Percentiles rank a stretch among this genome's conserved stretches.
Evolutionary conservation across 2,888 invertebrate genomes (phyloP).

Genomic region (Serrognathus titanus): DNA sequence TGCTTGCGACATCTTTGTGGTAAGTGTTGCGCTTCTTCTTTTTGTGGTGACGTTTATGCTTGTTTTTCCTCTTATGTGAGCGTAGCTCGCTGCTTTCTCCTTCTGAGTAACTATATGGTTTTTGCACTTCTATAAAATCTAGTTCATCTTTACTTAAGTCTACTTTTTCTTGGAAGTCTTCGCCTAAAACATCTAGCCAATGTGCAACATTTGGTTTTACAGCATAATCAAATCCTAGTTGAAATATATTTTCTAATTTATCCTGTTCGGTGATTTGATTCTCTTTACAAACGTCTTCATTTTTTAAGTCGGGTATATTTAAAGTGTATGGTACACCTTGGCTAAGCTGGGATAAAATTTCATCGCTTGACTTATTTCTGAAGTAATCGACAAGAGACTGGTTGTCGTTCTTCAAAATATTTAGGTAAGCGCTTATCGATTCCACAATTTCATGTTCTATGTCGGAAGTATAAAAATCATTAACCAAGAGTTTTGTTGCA

Average conservation of each 20-base stretch:
- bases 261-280: background rate
- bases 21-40: background rate
- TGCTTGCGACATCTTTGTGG: background rate
- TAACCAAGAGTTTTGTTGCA: slow-evolving; percentile 31
- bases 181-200: slow-evolving; percentile 30
- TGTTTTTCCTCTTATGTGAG: background rate
- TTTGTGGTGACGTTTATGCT: background rate
- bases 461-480: slow-evolving; percentile 16
- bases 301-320: background rate
- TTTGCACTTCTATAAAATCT: too few relatives aligned
- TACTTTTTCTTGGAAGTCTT: slow-evolving; percentile 15
- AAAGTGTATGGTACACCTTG: too few relatives aligned
- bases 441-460: slow-evolving; percentile 19
- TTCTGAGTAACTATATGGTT: too few relatives aligned
- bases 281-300: background rate
- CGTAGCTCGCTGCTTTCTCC: too few relatives aligned
- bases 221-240: slow-evolving; percentile 35
- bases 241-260: slow-evolving; percentile 36
- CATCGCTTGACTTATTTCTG: too few relatives aligned
- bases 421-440: slow-evolving; percentile 27
- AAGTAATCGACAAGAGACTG: too few relatives aligned
- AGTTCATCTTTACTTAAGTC: slow-evolving; percentile 4
- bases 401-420: background rate
- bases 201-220: slow-evolving; percentile 23
- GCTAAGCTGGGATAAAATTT: too few relatives aligned